Conservation (phyloP, 2,888 invertebrate species). For the Cephus spinipes region DNA sequence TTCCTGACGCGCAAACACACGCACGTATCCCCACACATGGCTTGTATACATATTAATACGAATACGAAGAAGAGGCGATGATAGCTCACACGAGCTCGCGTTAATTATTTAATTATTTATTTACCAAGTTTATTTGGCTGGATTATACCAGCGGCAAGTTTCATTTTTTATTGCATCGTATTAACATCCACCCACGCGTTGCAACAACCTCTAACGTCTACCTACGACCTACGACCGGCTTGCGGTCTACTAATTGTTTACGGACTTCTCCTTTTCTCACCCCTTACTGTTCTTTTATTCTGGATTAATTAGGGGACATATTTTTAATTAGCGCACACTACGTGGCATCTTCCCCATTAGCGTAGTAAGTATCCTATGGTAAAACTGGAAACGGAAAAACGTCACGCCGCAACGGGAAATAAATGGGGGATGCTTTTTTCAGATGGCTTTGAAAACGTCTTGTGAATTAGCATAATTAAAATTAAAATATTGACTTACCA, state of each 20-base stretch:
- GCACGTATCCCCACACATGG: neutral
- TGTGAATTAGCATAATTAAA: neutral
- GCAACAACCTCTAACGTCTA: conserved; percentile 3
- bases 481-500: neutral
- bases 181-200: conserved; percentile 30
- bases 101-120: conserved; percentile 61
- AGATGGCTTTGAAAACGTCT: neutral
- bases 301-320: conserved; percentile 30
- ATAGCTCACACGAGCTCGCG: conserved; percentile 16
- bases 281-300: conserved; percentile 12
- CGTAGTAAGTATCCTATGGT: neutral
- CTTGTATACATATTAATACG: neutral
- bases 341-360: neutral
- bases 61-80: neutral
- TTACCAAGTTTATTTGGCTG: conserved; percentile 50
- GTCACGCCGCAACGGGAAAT: neutral
- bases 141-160: conserved; percentile 44
- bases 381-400: neutral
- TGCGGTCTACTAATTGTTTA: conserved; percentile 53
- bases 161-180: conserved; percentile 53
- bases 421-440: neutral
- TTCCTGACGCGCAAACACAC: neutral
- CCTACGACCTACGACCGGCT: conserved; percentile 24
- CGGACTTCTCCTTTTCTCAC: conserved; percentile 27
- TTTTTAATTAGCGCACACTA: conserved; percentile 26